These are phyloP conservation scores for Phaetusa simplex DNA, from an alignment of 2,113 vertebrate genomes.

Conservation along the genomic window DNA sequence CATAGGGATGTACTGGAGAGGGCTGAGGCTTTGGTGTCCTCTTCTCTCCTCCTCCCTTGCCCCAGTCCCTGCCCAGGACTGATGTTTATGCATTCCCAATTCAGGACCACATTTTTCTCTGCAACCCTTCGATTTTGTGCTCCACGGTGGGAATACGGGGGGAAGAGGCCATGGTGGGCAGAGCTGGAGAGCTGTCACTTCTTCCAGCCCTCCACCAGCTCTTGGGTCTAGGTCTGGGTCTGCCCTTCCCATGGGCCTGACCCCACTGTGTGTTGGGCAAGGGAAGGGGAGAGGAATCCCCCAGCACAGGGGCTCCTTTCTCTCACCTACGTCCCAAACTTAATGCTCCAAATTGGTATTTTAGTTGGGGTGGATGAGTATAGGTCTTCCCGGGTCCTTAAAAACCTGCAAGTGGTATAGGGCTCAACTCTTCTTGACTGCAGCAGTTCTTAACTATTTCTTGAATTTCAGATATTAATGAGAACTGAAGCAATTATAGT, in stretches of 20 bases:
- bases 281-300: neutral
- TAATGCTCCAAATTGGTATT: neutral
- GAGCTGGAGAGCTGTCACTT: neutral
- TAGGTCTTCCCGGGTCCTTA: neutral
- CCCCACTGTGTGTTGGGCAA: neutral
- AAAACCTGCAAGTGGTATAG: too few species aligned
- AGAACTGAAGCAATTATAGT: neutral
- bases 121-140: neutral
- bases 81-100: neutral
- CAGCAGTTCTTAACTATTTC: neutral
- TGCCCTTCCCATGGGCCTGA: neutral
- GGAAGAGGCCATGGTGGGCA: neutral
- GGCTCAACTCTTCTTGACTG: neutral
- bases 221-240: neutral
- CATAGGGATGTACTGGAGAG: rapidly evolving
- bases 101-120: neutral
- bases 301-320: neutral
- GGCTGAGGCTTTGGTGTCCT: neutral
- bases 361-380: neutral
- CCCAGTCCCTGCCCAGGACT: neutral
- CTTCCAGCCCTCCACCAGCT: neutral
- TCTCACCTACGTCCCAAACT: neutral
- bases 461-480: neutral
- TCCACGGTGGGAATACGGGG: rapidly evolving
- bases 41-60: neutral